phyloP scores from a whole-genome alignment of 2,113 vertebrate species.

The Mirza zaza region DNA sequence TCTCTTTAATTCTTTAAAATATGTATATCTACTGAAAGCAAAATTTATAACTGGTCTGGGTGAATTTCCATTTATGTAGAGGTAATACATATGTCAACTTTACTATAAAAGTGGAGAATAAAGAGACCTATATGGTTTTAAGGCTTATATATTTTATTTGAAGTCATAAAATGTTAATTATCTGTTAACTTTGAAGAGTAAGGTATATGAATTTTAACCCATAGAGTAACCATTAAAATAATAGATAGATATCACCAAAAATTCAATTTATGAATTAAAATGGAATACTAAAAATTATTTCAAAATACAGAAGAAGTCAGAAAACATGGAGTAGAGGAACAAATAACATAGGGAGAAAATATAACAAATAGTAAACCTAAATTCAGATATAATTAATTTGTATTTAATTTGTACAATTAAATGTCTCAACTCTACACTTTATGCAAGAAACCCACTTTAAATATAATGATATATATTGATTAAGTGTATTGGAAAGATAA shows the following conservation, averaged over 20 bases:
- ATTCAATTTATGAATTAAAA: not conserved
- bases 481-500: not conserved
- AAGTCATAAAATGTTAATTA: not conserved
- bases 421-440: not conserved
- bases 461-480: not conserved
- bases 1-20: not conserved
- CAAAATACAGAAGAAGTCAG: not conserved
- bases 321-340: not conserved
- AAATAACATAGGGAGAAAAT: not conserved
- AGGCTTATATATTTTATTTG: not conserved
- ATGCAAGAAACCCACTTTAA: not conserved
- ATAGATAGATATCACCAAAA: not conserved
- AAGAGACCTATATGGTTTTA: not conserved
- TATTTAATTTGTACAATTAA: not conserved
- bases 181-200: not conserved
- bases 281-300: not conserved
- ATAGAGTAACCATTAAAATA: not conserved
- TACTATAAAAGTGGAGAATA: not conserved
- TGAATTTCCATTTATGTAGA: not conserved
- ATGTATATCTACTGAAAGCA: not conserved
- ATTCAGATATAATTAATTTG: not conserved
- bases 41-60: not conserved
- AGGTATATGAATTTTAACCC: not conserved
- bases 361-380: not conserved
- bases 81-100: not conserved